Conservation (phyloP, 2,888 invertebrate species). For the Itoplectis maculator region DNA sequence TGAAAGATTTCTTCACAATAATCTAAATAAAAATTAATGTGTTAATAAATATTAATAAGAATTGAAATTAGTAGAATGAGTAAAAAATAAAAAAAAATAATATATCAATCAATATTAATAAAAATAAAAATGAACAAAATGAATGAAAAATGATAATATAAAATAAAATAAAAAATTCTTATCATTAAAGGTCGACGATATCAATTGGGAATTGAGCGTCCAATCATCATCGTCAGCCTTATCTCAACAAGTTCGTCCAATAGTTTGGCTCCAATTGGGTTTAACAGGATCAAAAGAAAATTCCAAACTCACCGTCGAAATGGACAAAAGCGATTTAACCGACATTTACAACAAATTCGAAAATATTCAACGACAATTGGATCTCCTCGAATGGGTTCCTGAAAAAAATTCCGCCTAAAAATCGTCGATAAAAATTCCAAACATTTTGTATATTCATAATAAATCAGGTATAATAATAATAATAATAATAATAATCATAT, state of each 20-base stretch:
- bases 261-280: conserved; percentile 78
- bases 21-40: too few species aligned
- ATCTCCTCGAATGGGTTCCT: conserved; percentile 77
- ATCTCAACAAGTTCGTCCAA: conserved; percentile 76
- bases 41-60: too few species aligned
- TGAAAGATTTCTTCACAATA: too few species aligned
- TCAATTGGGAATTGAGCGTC: conserved; percentile 80
- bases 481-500: too few species aligned
- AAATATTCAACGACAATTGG: conserved; percentile 80
- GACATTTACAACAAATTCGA: conserved; percentile 79
- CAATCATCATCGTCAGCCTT: conserved; percentile 78
- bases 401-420: conserved; percentile 58
- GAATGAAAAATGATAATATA: background rate
- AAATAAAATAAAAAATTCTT: too few species aligned
- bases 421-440: conserved; percentile 34
- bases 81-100: too few species aligned
- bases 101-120: too few species aligned
- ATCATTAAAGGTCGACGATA: conserved; percentile 74
- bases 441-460: conserved; percentile 17
- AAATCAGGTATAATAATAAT: conserved; percentile 13
- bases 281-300: conserved; percentile 72
- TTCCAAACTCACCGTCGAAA: conserved; percentile 78
- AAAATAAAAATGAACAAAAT: too few species aligned
- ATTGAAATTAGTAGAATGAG: too few species aligned
- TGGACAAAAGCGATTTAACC: conserved; percentile 77